These are phyloP conservation scores for Laticauda colubrina DNA, from an alignment of 2,113 vertebrate species.

Conservation along the genomic window DNA sequence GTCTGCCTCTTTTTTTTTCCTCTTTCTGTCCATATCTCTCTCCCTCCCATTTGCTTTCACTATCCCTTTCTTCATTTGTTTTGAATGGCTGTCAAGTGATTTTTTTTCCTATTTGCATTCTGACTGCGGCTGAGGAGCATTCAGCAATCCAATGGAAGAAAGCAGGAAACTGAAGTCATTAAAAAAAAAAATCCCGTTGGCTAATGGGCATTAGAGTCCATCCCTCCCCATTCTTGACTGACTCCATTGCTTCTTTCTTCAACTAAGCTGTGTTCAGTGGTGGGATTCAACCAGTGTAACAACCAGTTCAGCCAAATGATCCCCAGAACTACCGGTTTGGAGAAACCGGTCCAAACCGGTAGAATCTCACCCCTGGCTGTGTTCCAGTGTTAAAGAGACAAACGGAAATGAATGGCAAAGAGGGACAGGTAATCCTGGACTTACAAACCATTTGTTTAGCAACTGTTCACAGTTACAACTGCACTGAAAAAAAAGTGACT, in stretches of 20 bases:
- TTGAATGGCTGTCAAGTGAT: not conserved
- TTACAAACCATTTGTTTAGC: not conserved
- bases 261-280: not conserved
- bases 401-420: not conserved
- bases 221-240: not conserved
- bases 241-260: not conserved
- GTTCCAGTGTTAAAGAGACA: not conserved
- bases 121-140: too few species aligned
- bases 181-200: not conserved
- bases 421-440: not conserved
- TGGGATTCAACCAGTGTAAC: too few species aligned
- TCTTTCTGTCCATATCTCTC: not conserved
- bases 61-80: conserved; percentile 18
- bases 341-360: too few species aligned
- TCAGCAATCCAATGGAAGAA: not conserved
- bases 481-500: not conserved
- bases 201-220: not conserved
- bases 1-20: conserved; percentile 17
- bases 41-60: not conserved
- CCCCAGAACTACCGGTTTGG: too few species aligned
- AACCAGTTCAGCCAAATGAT: too few species aligned
- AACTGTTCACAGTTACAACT: not conserved
- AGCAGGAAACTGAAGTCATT: not conserved
- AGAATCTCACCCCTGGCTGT: too few species aligned
- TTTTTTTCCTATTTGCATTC: not conserved